Evolutionary conservation across 2,113 vertebrate genomes (phyloP), one percentile per base, ranked within the genome.

Genomic region (Taurulus bubalis): DNA sequence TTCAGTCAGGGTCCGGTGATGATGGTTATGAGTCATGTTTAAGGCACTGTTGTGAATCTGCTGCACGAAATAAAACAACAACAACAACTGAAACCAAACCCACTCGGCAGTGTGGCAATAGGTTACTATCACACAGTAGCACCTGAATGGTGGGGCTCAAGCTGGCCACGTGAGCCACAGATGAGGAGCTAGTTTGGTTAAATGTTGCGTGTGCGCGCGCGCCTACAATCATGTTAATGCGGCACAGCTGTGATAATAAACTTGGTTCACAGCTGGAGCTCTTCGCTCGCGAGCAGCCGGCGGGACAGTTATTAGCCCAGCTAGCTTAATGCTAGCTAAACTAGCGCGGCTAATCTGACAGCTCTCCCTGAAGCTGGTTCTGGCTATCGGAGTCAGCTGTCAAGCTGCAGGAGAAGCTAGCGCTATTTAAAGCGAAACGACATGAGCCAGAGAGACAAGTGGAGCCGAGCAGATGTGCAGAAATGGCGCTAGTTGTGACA

Each of bases 301-400:
- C 20, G 8, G 10, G 4, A 56, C 47, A 53, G 58, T 15, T 62
- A 75, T 75, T 91, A 59, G 58, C 58, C 6, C 58, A 45, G 78
- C 67, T 77, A 83, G 80, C 86, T 72, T 1, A 10, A n/a, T 34
- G 76, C 75, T 90, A 90, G 70, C 89, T 59, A 26, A 9, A 49
- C 53, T 70, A 47, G 59, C 83, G 64, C 55, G 71, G 81, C 76
- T 82, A 64, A 72, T 59, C 1, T 85, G 75, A 75, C 85, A 86
- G 74, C 72, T 77, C 71, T 32, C 4, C 49, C 59, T 62, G 32
- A n/a, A 6, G 28, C 18, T 15, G 20, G 42, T 32, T 40, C 47
- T 28, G 16, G 11, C 18, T 65, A 66, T 14, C 10, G 26, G 47
- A 28, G 70, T 14, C 72, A 34, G 66, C 58, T 58, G 71, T 84